Conservation (phyloP, 2,797 vertebrate species). For the Macropus fuliginosus region DNA sequence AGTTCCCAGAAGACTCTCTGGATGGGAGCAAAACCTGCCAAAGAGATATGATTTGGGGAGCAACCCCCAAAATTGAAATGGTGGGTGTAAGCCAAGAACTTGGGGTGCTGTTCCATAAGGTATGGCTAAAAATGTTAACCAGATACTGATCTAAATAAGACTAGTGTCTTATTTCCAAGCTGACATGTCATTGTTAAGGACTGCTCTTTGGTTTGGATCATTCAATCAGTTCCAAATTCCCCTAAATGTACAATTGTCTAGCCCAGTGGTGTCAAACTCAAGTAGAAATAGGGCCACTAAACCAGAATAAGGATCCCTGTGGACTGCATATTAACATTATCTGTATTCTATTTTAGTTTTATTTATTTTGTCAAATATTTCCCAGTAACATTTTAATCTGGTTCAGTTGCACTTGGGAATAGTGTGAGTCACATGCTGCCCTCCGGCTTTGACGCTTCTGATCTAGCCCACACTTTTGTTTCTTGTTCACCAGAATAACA, state of each 20-base stretch:
- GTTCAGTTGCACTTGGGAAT: background rate
- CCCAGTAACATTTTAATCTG: background rate
- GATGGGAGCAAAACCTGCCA: background rate
- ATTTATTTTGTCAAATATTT: background rate
- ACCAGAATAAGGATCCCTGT: background rate
- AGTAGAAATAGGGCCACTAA: background rate
- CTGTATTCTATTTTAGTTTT: background rate
- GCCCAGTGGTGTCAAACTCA: background rate
- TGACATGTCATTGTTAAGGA: background rate
- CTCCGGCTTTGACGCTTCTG: background rate
- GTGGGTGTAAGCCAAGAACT: background rate
- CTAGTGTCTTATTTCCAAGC: background rate
- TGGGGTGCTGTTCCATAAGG: background rate
- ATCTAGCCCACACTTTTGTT: background rate
- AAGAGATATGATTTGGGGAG: background rate
- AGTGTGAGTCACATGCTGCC: background rate
- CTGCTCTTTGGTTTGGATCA: background rate
- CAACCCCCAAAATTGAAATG: background rate
- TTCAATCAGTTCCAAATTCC: background rate
- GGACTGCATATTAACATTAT: background rate
- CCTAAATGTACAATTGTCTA: background rate
- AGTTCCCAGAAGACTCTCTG: background rate
- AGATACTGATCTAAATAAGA: background rate
- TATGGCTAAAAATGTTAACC: background rate
- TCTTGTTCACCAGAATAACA: background rate